Evolutionary conservation across 2,113 vertebrate genomes (phyloP), one percentile per base, ranked within the genome.

Genomic region (Paralichthys olivaceus): DNA sequence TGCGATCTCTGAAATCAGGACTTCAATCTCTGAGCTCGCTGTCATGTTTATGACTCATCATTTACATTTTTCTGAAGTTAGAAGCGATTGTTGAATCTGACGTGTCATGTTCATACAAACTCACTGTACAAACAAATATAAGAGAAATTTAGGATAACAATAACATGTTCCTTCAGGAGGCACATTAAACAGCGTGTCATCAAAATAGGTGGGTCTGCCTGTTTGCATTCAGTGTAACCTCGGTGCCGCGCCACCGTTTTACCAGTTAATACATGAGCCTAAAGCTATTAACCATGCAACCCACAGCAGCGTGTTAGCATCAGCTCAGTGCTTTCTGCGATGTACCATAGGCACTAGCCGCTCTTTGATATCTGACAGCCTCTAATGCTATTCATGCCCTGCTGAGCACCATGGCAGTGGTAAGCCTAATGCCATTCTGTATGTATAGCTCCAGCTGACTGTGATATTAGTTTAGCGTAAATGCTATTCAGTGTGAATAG

Each of bases 401-500:
- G 37, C 86, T 81, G 90, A 89, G 84, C 85, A 69, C 73, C 57
- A 19, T 61, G 83, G 61, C 68, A 76, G 72, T 75, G 73, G 63
- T 78, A 69, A 74, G 74, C 87, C 75, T 86, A 84, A 89, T 89
- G 88, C 75, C 82, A 84, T 89, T 87, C 81, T 80, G 77, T 89
- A 80, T 69, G 83, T 90, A 83, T 84, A 79, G 81, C 84, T 26
- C 77, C 79, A 88, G 85, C 84, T 88, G 86, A 88, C 89, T 91
- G 88, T 89, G 91, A 90, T 93, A 92, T 93, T 92, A 92, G 91
- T 92, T 93, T 84, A 91, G 86, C 25, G 17, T 65, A 91, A 91
- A 93, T 91, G 86, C 90, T 90, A 89, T 90, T 91, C 88, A 78
- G 80, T 55, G 83, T 88, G 91, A 90, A 87, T 88, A 79, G 87